Conservation (phyloP, 37 sponge, comb jelly and placozoan species). For the Lycopodina hypogea region DNA sequence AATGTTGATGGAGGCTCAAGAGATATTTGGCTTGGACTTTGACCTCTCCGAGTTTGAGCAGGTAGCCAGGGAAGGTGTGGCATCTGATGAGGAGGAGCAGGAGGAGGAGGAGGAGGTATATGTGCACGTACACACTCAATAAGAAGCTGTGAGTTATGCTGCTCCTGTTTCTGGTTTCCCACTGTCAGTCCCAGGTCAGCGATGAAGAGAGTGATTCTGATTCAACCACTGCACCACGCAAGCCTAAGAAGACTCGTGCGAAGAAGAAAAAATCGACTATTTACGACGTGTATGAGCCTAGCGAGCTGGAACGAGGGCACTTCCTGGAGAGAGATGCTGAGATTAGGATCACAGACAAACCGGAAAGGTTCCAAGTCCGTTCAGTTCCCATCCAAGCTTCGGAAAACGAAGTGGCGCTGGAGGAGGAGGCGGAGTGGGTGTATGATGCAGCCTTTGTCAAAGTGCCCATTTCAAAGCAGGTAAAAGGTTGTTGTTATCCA, state of each 20-base stretch:
- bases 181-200: not conserved
- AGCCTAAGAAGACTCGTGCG: not conserved
- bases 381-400: constrained; percentile 61
- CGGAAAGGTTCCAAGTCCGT: constrained; percentile 66
- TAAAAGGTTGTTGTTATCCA: constrained; percentile 1
- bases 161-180: not conserved
- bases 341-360: constrained; percentile 86
- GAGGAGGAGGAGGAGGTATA: constrained; percentile 56
- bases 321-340: constrained; percentile 79
- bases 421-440: constrained; percentile 93
- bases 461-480: constrained; percentile 84
- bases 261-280: constrained; percentile 57
- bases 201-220: constrained; percentile 49
- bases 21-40: constrained; percentile 93
- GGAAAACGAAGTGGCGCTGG: constrained; percentile 74
- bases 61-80: constrained; percentile 47
- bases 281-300: constrained; percentile 83
- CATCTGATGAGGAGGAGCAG: constrained; percentile 58
- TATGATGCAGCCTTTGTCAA: constrained; percentile 74
- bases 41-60: constrained; percentile 72
- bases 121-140: not conserved
- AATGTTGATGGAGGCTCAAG: constrained; percentile 86
- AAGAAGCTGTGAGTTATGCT: not conserved
- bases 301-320: constrained; percentile 89
- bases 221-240: not conserved